Base-by-base conservation (phyloP, 2,888 invertebrate genomes). In the Caenorhabditis zanzibari region DNA sequence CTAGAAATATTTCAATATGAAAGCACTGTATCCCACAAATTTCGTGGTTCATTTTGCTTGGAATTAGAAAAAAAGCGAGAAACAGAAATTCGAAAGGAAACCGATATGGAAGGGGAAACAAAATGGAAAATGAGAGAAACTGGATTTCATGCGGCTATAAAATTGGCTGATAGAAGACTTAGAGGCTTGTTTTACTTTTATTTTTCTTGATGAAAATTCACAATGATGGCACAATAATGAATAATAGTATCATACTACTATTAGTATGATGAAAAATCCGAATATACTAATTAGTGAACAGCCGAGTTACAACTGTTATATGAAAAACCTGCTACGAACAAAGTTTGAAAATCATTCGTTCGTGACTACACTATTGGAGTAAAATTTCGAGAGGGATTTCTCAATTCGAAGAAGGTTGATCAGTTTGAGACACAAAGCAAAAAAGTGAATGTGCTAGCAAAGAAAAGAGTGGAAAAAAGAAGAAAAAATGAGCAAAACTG, bases 401-500 rank as follows among this genome's bases (percentile, higher is more conserved):
- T 6, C 35, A n/a, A n/a, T 26, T 47, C n/a, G 47, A 63, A 38
- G n/a, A 61, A 73, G 35, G 49, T 66, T 44, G 32, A 38, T 49
- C 61, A 32, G 56, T 69, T 52, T 16, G 52, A 61, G 47, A 35
- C 35, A 32, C 44, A 44, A 41, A 47, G 4, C 41, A 49, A 49
- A 35, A 77, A 77, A 54, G 69, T 58, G 59, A 63, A 68, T 52
- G 61, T 49, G 69, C 68, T 22, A 63, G 38, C 19, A 54, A 71
- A 77, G 71, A 71, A 77, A 77, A 77, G 77, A 77, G 77, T 77
- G 77, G 63, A 77, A 71, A 77, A 74, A 77, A 68, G 68, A 77
- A 69, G 63, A 77, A 77, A 75, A 77, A 77, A 77, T 77, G 77
- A 77, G 77, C 77, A 77, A 77, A 76, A 77, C 77, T 77, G 77